Percentiles rank a stretch among this genome's conserved stretches.
These are phyloP conservation scores for Myopa testacea DNA, from an alignment of 2,888 invertebrate genomes.

Conservation along the genomic window DNA sequence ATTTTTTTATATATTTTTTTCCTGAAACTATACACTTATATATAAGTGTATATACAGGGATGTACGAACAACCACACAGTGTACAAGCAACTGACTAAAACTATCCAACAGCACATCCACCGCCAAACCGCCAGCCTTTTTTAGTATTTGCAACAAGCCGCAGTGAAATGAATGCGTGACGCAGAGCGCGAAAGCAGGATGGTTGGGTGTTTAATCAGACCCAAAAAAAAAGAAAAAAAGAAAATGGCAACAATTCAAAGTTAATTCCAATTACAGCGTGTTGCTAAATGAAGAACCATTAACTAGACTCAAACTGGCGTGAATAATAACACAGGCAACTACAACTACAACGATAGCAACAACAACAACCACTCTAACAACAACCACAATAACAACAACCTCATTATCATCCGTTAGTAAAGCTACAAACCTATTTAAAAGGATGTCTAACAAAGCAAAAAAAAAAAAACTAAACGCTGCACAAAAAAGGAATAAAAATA, in stretches of 20 bases:
- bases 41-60: background rate
- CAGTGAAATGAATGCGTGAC: constrained; percentile 19
- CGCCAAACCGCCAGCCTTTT: background rate
- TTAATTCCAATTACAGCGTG: constrained; percentile 42
- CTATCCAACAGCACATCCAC: background rate
- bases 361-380: constrained; percentile 16
- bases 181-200: constrained; percentile 9
- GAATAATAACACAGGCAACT: constrained; percentile 24
- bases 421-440: background rate
- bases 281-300: constrained; percentile 51
- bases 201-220: background rate
- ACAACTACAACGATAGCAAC: constrained; percentile 24
- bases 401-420: background rate
- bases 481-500: background rate
- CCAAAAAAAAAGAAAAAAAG: background rate
- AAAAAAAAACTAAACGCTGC: background rate
- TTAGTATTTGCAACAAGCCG: background rate
- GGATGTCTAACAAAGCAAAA: background rate
- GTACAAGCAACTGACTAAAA: constrained; percentile 2
- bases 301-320: constrained; percentile 40
- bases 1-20: background rate
- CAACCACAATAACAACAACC: constrained; percentile 8
- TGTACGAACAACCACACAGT: background rate
- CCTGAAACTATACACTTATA: no score
- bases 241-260: constrained; percentile 24